Conservation (phyloP, 2,888 invertebrate species). For the Spatulosminthurus flaviceps region DNA sequence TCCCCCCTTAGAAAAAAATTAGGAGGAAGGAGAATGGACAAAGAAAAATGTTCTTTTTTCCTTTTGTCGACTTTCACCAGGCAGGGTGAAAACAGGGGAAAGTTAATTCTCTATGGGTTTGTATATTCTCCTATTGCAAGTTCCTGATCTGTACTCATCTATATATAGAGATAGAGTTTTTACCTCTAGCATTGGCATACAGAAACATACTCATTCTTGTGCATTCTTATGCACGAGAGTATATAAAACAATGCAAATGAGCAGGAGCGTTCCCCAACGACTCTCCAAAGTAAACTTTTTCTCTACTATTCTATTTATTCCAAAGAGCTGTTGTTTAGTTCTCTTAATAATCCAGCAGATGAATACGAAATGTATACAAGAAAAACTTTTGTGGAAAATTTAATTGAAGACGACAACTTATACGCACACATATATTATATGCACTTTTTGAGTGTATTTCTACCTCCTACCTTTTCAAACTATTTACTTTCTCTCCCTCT, state of each 20-base stretch:
- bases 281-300: slow-evolving; percentile 35
- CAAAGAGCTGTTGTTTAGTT: slow-evolving; percentile 39
- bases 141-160: not conserved
- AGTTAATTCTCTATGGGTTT: slow-evolving; percentile 18
- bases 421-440: not conserved
- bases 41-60: slow-evolving; percentile 30
- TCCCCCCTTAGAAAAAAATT: slow-evolving; percentile 21
- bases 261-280: slow-evolving; percentile 20
- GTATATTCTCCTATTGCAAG: not conserved
- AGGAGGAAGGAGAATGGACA: slow-evolving; percentile 12
- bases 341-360: slow-evolving; percentile 43
- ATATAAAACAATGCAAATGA: slow-evolving; percentile 29
- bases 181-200: not conserved
- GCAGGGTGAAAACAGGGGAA: slow-evolving; percentile 12
- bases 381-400: slow-evolving; percentile 40
- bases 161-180: not conserved
- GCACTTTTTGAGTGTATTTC: slow-evolving; percentile 1
- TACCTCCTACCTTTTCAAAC: not conserved
- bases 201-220: not conserved
- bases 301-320: slow-evolving; percentile 26
- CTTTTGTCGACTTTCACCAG: slow-evolving; percentile 34
- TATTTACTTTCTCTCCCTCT: slow-evolving; percentile 16
- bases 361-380: slow-evolving; percentile 34
- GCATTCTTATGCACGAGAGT: too few species aligned
- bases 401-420: slow-evolving; percentile 41